These are phyloP conservation scores for Clunio marinus DNA, from an alignment of 2,888 invertebrate genomes.

Conservation along the genomic window DNA sequence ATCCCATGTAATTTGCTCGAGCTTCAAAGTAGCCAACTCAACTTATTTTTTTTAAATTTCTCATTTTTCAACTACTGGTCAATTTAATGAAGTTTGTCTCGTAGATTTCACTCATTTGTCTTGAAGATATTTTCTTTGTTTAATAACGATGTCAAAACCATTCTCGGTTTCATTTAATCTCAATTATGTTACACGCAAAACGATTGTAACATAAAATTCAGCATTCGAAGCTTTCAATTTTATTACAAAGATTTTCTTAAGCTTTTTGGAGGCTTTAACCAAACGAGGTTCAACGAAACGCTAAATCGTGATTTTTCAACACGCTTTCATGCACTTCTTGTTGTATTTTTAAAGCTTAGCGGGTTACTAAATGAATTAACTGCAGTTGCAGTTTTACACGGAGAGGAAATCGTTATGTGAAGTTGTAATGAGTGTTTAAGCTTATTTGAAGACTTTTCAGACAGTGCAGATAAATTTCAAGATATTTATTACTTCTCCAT, in stretches of 20 bases:
- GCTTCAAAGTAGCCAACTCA: too few species aligned
- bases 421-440: neutral
- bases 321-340: constrained; percentile 22
- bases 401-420: neutral
- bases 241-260: neutral
- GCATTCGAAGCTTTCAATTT: neutral
- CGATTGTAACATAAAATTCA: too few species aligned
- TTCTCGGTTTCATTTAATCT: too few species aligned
- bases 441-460: neutral
- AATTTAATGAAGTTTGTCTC: too few species aligned
- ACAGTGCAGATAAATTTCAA: constrained; percentile 17
- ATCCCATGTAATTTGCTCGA: too few species aligned
- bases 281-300: constrained; percentile 8
- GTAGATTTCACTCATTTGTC: too few species aligned
- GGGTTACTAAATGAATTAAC: neutral
- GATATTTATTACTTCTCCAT: constrained; percentile 3
- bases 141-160: too few species aligned
- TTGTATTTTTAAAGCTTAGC: neutral
- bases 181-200: too few species aligned
- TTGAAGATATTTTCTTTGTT: too few species aligned
- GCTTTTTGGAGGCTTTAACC: neutral
- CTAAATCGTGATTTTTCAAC: constrained; percentile 5
- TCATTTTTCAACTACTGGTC: too few species aligned
- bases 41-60: too few species aligned
- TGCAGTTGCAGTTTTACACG: neutral